Evolutionary conservation across 2,888 invertebrate species (phyloP).

Genomic region (Xanthia togata): DNA sequence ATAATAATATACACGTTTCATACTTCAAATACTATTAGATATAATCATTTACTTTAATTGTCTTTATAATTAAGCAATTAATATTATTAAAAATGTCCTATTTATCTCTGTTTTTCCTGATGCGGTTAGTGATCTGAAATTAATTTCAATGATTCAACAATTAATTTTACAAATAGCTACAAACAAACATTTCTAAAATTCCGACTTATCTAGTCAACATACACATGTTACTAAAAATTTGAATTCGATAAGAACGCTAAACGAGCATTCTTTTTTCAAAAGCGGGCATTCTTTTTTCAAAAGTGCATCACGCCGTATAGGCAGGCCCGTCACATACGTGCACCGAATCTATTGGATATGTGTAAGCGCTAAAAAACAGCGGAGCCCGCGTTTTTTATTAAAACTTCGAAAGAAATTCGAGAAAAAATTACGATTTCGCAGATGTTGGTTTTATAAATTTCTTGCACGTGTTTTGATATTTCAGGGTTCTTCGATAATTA

Average conservation of each 20-base stretch:
- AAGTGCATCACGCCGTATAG: constrained; percentile 60
- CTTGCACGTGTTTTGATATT: constrained; percentile 86
- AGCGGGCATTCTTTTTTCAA: constrained; percentile 2
- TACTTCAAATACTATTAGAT: neutral
- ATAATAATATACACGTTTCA: neutral
- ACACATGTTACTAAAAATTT: neutral
- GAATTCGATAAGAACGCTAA: neutral
- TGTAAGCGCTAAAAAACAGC: constrained; percentile 83
- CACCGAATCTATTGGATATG: constrained; percentile 81
- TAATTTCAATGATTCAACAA: no score
- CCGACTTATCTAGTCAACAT: neutral
- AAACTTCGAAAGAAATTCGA: constrained; percentile 81
- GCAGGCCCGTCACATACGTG: constrained; percentile 71
- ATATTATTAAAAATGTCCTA: neutral
- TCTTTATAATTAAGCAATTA: neutral
- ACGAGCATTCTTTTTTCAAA: constrained; percentile 13
- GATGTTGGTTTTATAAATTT: constrained; percentile 89
- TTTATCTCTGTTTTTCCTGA: neutral
- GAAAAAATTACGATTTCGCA: constrained; percentile 87
- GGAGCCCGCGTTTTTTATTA: constrained; percentile 79
- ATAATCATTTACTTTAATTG: neutral
- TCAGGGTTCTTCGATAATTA: constrained; percentile 58
- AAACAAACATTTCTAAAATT: neutral
- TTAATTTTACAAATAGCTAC: no score
- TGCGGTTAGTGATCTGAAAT: no score